Evolutionary conservation across 2,113 vertebrate genomes (phyloP).

Genomic region (Callipepla californica): DNA sequence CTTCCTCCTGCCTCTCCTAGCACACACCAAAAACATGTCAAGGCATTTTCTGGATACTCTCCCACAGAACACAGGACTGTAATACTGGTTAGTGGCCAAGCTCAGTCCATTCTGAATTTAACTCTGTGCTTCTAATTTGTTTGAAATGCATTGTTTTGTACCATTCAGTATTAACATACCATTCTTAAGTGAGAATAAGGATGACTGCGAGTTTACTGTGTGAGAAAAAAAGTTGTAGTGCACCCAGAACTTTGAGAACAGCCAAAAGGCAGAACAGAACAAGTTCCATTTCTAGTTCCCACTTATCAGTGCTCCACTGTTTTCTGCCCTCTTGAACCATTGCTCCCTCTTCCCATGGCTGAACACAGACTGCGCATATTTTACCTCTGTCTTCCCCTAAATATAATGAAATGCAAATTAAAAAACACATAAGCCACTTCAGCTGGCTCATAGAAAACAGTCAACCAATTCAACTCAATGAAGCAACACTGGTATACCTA

Average conservation of each 20-base stretch:
- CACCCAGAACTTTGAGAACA: background rate
- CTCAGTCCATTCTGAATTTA: background rate
- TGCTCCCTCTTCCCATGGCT: background rate
- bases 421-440: background rate
- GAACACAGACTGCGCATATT: background rate
- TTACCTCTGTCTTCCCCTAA: background rate
- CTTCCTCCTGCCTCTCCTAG: background rate
- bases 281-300: background rate
- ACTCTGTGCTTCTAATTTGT: background rate
- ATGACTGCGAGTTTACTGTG: background rate
- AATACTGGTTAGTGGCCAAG: background rate
- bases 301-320: background rate
- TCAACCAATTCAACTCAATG: background rate
- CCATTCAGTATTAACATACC: no score
- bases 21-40: background rate
- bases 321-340: background rate
- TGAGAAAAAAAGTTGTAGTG: background rate
- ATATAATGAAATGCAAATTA: background rate
- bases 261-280: background rate
- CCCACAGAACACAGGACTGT: background rate
- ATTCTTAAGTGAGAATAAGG: background rate
- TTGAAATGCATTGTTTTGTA: background rate
- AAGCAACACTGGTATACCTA: background rate
- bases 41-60: background rate
- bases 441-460: slow-evolving; percentile 1